Evolutionary conservation across 2,888 invertebrate species (phyloP).

Genomic region (Trachelus stipa): DNA sequence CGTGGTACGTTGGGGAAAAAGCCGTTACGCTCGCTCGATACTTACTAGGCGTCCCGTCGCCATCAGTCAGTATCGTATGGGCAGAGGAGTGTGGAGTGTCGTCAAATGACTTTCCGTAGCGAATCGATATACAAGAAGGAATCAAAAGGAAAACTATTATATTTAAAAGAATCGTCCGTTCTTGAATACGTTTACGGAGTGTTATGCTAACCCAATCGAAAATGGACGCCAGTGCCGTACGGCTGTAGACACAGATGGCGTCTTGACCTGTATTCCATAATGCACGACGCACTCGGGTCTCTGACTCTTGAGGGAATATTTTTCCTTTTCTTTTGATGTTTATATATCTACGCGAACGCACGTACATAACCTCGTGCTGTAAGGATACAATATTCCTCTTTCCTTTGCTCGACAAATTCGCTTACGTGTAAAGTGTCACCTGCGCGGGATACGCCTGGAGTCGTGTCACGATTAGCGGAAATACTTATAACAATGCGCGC

Average conservation of each 20-base stretch:
- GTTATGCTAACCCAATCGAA: not conserved
- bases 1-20: constrained; percentile 18
- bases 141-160: not conserved
- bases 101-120: constrained; percentile 6
- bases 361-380: not conserved
- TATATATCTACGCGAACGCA: not conserved
- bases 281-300: not conserved
- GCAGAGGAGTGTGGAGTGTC: constrained; percentile 23
- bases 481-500: not conserved
- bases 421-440: not conserved
- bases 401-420: not conserved
- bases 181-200: not conserved
- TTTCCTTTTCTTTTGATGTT: not conserved
- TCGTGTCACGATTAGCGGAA: not conserved
- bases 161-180: not conserved
- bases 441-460: not conserved
- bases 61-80: constrained; percentile 25
- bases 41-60: constrained; percentile 16
- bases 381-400: too few species aligned
- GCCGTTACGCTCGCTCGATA: not conserved
- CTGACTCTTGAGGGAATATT: not conserved
- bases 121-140: not conserved
- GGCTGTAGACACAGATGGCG: not conserved
- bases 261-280: not conserved
- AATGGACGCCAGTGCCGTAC: constrained; percentile 1